These are phyloP conservation scores for Galendromus occidentalis DNA, from an alignment of 1,140 invertebrate species.

Conservation along the genomic window DNA sequence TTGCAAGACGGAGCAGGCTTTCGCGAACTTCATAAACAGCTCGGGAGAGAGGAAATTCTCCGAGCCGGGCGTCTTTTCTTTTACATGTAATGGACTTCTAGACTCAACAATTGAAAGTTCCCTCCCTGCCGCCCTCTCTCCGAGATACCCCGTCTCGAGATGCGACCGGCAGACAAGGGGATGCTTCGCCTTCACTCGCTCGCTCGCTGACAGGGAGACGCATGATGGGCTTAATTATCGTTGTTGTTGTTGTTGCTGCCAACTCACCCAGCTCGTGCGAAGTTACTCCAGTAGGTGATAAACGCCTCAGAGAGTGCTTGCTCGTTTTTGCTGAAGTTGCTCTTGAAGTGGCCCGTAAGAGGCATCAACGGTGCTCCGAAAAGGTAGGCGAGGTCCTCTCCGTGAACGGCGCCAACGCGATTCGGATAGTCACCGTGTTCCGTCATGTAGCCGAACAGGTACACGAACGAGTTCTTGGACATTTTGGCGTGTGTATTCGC, in stretches of 20 bases:
- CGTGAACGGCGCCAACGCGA: conserved; percentile 55
- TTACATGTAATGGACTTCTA: too few relatives aligned
- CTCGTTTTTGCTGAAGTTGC: conserved; percentile 52
- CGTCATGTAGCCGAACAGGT: conserved; percentile 64
- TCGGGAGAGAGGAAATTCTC: too few relatives aligned
- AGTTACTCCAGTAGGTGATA: conserved; percentile 37
- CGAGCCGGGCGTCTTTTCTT: too few relatives aligned
- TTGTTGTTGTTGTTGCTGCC: background rate
- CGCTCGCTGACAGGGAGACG: too few relatives aligned
- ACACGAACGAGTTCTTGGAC: conserved; percentile 52
- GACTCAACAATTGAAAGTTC: too few relatives aligned
- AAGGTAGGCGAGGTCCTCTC: conserved; percentile 75
- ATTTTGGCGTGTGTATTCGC: conserved; percentile 61
- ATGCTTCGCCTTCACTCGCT: too few relatives aligned
- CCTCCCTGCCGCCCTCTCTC: too few relatives aligned
- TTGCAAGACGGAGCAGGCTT: too few relatives aligned
- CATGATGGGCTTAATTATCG: too few relatives aligned
- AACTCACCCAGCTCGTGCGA: conserved; percentile 32
- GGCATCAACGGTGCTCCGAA: conserved; percentile 64
- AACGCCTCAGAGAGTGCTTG: conserved; percentile 49
- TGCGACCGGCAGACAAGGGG: too few relatives aligned
- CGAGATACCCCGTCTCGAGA: too few relatives aligned
- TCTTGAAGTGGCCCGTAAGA: conserved; percentile 23
- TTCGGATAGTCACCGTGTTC: conserved; percentile 43
- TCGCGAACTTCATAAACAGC: too few relatives aligned